These are phyloP conservation scores for Nemapogon koenigi DNA, from an alignment of 2,888 invertebrate species.

Conservation along the genomic window DNA sequence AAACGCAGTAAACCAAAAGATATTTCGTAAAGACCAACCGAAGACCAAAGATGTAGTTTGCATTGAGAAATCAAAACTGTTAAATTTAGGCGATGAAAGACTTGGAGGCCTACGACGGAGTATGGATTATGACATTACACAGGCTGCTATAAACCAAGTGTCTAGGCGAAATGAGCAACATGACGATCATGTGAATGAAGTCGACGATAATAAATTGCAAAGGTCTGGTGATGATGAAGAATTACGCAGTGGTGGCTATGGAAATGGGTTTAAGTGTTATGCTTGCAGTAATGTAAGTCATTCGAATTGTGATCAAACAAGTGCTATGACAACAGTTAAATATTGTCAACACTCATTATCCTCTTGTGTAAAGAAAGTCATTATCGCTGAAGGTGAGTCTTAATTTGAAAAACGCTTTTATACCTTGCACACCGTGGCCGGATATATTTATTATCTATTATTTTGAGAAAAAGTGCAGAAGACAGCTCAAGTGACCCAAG, in stretches of 20 bases:
- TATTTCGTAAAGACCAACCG: no score
- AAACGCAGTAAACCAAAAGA: no score
- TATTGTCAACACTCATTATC: conserved; percentile 35
- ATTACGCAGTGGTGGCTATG: conserved; percentile 22
- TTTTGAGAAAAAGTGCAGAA: no score
- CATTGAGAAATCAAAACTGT: background rate
- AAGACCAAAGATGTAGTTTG: background rate
- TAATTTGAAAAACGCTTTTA: no score
- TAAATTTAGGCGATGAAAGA: no score
- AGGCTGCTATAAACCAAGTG: no score
- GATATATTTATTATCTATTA: no score
- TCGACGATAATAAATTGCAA: background rate
- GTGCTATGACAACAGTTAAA: conserved; percentile 37
- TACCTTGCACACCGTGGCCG: no score
- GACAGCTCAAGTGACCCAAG: no score
- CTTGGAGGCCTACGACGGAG: no score
- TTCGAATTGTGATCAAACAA: conserved; percentile 33
- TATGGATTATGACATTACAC: no score
- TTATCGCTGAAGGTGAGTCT: conserved; percentile 27
- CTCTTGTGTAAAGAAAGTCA: conserved; percentile 36
- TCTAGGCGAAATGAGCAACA: background rate
- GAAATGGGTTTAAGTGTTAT: conserved; percentile 32
- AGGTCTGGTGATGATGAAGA: conserved; percentile 10
- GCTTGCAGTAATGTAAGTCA: conserved; percentile 39
- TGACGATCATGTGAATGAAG: conserved; percentile 1